Evolutionary conservation across 1,140 invertebrate genomes (phyloP), one percentile per base, ranked within the genome.

Genomic region (Conopomorpha cramerella): DNA sequence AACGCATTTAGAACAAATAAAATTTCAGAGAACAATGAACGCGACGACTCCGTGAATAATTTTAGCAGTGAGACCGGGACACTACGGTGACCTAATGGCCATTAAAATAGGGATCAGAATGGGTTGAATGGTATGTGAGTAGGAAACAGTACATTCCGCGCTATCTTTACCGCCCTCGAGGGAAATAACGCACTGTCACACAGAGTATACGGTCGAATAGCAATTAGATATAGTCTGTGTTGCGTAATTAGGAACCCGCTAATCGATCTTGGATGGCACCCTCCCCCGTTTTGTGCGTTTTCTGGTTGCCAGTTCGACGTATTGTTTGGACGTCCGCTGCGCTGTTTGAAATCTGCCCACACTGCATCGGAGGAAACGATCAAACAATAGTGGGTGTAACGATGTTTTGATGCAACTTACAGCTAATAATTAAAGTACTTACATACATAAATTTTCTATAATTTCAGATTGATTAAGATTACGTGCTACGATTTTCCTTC

Each of bases 141-240:
- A 10, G 4, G 10, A 23, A 23, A 23, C 19, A 23, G 10, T 10
- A 23, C 10, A 23, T 23, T 23, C 19, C 4, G 38, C 52, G 64
- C 63, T 72, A 70, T 73, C 68, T 70, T 68, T 71, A 67, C 62
- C 52, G 59, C 64, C 53, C 68, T 45, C 68, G 14, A 31, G 68
- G 66, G 68, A 74, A 74, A 74, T 74, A 74, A 74, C 54, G 55
- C 55, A 58, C 60, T 65, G 70, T 70, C 66, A 68, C 58, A 57
- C 58, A 53, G 64, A 67, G 70, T 68, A 65, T 68, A 71, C 64
- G 57, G 64, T 51, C 56, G 44, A 44, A 46, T 57, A 55, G 58
- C 70, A 74, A 74, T 74, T 71, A 74, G 68, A 70, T 64, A 71
- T 73, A 45, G 52, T 62, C 58, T 67, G 64, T 65, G 70, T 68